Base-by-base conservation (phyloP, 1,140 invertebrate species). In the Drepana arcuata region DNA sequence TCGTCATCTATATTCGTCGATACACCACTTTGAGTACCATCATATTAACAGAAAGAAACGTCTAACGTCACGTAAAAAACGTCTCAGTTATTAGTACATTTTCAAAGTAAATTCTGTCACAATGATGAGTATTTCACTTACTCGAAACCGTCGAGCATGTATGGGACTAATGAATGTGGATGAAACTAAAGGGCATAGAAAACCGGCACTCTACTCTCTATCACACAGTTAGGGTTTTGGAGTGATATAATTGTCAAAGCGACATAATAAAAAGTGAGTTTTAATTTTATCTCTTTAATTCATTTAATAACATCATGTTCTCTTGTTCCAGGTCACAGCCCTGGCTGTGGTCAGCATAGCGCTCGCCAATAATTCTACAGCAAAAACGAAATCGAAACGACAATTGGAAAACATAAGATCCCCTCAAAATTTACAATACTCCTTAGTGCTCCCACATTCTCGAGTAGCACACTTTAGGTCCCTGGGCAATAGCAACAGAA, bases 381-480 rank as follows among this genome's bases (percentile, higher is more conserved):
- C 64, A 49, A 83, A 81, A 68, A 56, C 65, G 60, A 80, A 77
- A 67, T 71, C 71, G 62, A 85, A 71, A 78, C 78, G 63, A 72
- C 79, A 60, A 71, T 69, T 77, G 56, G 83, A 86, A 4, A 84
- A 75, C 33, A 77, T 80, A 47, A 61, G 85, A 56, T 79, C 84
- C 16, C 86, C 85, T 36, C 77, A 86, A 51, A 86, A 87, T 49
- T 63, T 87, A 26, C 84, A 87, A 48, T 86, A 87, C 41, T 81
- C 85, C 1, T 70, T 87, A 25, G 77, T 84, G 9, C 77, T 85
- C 5, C 79, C 84, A 11, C 81, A 84, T 45, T 86, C 85, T 29
- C 74, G 79, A 48, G 80, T 84, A n/a, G 39, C 71, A 2, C 74
- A 78, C 31, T 85, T 77, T 40, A 73, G 84, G 42, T 68, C 83